Percentiles rank a stretch among this genome's conserved stretches.
phyloP scores from a whole-genome alignment of 2,888 invertebrate species.

The Caenorhabditis sulstoni region DNA sequence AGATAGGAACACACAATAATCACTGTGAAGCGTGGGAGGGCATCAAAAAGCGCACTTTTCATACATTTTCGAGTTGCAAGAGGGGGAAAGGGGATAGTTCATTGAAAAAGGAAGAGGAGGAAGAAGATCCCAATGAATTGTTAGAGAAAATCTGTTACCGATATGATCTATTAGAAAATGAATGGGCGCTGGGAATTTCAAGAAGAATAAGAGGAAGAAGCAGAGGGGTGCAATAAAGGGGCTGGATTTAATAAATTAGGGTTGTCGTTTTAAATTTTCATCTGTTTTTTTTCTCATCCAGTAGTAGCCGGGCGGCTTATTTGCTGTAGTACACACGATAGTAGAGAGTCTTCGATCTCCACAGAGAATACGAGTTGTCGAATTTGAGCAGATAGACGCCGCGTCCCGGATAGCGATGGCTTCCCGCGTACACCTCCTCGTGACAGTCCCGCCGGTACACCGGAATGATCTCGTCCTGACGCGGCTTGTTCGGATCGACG shows the following conservation, averaged over 20 bases:
- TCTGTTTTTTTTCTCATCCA: neutral
- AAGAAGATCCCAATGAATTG: neutral
- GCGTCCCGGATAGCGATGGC: slow-evolving; percentile 95
- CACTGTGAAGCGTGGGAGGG: too few relatives aligned
- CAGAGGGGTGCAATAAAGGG: slow-evolving; percentile 29
- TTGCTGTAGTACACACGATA: slow-evolving; percentile 95
- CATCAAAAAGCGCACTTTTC: too few relatives aligned
- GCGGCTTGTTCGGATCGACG: slow-evolving; percentile 82
- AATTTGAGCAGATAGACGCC: slow-evolving; percentile 98
- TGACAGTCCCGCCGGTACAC: slow-evolving; percentile 97
- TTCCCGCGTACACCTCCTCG: slow-evolving; percentile 96
- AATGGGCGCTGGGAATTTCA: neutral
- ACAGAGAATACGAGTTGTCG: slow-evolving; percentile 98
- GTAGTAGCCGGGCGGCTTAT: slow-evolving; percentile 52
- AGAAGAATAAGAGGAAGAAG: neutral
- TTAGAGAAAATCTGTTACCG: neutral
- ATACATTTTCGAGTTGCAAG: too few relatives aligned
- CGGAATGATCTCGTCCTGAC: slow-evolving; percentile 90
- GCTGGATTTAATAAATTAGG: slow-evolving; percentile 4
- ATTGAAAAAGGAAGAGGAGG: neutral
- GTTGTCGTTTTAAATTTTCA: neutral
- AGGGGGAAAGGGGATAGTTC: too few relatives aligned
- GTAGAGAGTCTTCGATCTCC: slow-evolving; percentile 98
- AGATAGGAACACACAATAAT: too few relatives aligned
- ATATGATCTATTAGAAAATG: slow-evolving; percentile 21